Conservation (phyloP, 2,113 vertebrate genomes). For the Nannobrachium achirus region DNA sequence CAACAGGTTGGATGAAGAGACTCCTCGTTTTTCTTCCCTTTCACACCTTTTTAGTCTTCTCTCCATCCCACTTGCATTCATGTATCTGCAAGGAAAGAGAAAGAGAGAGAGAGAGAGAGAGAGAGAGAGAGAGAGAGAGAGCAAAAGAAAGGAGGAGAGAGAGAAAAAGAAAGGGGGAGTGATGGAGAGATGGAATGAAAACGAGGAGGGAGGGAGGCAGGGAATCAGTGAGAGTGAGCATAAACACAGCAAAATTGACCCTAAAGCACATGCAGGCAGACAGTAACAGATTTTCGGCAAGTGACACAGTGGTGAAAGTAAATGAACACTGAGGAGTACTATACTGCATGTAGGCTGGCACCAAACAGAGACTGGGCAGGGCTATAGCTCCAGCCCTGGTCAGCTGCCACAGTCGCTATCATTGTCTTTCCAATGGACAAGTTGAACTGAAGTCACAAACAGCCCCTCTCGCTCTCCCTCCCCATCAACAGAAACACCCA, state of each 20-base stretch:
- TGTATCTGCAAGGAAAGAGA: conserved; percentile 40
- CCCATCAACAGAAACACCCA: conserved; percentile 47
- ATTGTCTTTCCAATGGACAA: conserved; percentile 59
- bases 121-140: background rate
- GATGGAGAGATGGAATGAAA: background rate
- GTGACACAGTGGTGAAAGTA: no score
- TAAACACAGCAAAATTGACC: background rate
- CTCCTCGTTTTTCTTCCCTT: conserved; percentile 15
- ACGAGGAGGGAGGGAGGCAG: background rate
- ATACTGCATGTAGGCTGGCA: conserved; percentile 2
- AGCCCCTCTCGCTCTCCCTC: conserved; percentile 37
- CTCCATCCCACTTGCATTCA: background rate
- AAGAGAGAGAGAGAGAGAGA: background rate
- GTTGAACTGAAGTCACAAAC: conserved; percentile 68
- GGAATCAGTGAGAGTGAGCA: conserved; percentile 11
- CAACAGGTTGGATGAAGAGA: conserved; percentile 42
- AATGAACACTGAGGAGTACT: no score
- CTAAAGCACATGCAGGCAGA: no score
- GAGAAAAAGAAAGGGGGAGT: background rate
- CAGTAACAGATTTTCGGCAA: no score
- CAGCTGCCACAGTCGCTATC: conserved; percentile 49
- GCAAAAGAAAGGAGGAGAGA: background rate
- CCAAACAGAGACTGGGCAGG: conserved; percentile 64
- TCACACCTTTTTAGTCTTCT: background rate
- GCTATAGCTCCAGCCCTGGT: conserved; percentile 57